Percentiles rank a stretch among this genome's conserved stretches.
Evolutionary conservation across 2,888 invertebrate species (phyloP).

Genomic region (Petrophora chlorosata): DNA sequence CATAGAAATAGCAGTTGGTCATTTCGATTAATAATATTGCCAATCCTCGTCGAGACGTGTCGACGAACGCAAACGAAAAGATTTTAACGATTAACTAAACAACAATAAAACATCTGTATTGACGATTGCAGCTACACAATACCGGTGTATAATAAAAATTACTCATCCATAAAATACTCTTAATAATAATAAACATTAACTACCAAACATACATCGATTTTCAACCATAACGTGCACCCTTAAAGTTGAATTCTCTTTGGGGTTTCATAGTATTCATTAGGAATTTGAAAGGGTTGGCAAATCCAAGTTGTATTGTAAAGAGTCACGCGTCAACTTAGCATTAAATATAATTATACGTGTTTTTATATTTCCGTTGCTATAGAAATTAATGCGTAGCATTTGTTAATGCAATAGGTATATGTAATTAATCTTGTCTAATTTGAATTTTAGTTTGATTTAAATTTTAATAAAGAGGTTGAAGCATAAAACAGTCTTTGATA

Average conservation of each 20-base stretch:
- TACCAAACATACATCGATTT: constrained; percentile 21
- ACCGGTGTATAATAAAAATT: constrained; percentile 75
- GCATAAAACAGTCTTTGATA: not conserved
- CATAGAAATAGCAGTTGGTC: constrained; percentile 22
- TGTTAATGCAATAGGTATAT: constrained; percentile 22
- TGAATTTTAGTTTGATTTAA: constrained; percentile 17
- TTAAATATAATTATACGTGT: constrained; percentile 70
- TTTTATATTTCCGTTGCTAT: constrained; percentile 76
- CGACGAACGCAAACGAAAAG: constrained; percentile 34
- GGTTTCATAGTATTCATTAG: constrained; percentile 65
- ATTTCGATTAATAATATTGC: constrained; percentile 16
- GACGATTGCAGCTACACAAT: constrained; percentile 50
- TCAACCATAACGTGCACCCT: constrained; percentile 34
- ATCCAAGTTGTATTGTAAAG: constrained; percentile 78
- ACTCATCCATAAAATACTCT: constrained; percentile 75
- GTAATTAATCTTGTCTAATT: constrained; percentile 31
- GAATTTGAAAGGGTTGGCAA: constrained; percentile 81
- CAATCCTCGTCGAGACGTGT: constrained; percentile 25
- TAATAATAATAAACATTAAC: constrained; percentile 70
- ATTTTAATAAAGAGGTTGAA: constrained; percentile 21
- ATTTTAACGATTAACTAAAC: constrained; percentile 52
- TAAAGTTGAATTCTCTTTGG: constrained; percentile 44
- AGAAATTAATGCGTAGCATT: constrained; percentile 58
- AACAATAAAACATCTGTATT: constrained; percentile 52
- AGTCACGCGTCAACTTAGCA: constrained; percentile 78